Percentiles rank a stretch among this genome's conserved stretches.
phyloP scores from a whole-genome alignment of 2,113 vertebrate genomes.

The Sebastes fasciatus region DNA sequence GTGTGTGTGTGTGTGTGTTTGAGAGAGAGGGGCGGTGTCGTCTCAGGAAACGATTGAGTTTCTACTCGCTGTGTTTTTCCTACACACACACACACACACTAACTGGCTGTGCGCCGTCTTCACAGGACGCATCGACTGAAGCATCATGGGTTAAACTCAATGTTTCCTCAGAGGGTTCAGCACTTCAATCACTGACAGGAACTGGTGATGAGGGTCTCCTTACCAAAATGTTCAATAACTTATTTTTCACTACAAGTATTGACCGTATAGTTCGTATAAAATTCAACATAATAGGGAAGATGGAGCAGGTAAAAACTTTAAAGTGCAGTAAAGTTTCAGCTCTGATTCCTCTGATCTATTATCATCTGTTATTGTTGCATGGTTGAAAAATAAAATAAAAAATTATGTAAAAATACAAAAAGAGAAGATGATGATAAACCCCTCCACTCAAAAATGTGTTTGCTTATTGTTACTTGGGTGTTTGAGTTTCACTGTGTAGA shows the following conservation, averaged over 20 bases:
- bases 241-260: background rate
- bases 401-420: no score
- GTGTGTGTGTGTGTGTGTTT: slow-evolving; percentile 13
- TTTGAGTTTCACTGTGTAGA: no score
- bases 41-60: slow-evolving; percentile 54
- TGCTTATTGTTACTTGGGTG: no score
- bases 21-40: slow-evolving; percentile 5
- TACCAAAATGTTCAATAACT: slow-evolving; percentile 1
- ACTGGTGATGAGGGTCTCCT: background rate
- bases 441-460: no score
- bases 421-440: no score
- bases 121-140: background rate
- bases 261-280: background rate
- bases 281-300: background rate
- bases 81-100: slow-evolving; percentile 16
- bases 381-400: no score
- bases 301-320: background rate
- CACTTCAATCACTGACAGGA: slow-evolving; percentile 2
- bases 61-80: slow-evolving; percentile 39
- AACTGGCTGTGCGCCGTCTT: background rate
- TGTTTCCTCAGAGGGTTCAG: slow-evolving; percentile 5
- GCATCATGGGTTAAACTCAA: slow-evolving; percentile 7
- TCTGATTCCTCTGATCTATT: background rate
- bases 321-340: background rate
- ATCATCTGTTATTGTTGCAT: background rate